phyloP scores from a whole-genome alignment of 2,888 invertebrate genomes.

The Anthrax anthrax region DNA sequence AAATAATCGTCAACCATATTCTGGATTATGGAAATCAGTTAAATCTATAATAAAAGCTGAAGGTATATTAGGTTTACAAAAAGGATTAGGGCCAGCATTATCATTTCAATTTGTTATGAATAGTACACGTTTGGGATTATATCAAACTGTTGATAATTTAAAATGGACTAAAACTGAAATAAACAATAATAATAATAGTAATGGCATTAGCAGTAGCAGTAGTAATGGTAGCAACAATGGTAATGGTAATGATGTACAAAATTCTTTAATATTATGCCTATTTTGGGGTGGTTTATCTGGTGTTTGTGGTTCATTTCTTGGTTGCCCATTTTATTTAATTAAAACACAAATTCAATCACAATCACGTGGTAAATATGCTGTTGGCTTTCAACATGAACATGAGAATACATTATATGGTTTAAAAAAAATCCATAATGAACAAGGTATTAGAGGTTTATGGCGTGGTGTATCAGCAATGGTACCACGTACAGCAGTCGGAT shows the following conservation, averaged over 20 bases:
- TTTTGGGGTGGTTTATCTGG: slow-evolving; percentile 41
- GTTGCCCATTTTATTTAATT: slow-evolving; percentile 64
- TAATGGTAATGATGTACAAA: slow-evolving; percentile 7
- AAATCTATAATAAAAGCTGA: slow-evolving; percentile 60
- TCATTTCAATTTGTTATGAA: slow-evolving; percentile 55
- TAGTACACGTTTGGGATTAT: slow-evolving; percentile 43
- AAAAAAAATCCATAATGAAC: slow-evolving; percentile 36
- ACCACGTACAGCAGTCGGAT: slow-evolving; percentile 64
- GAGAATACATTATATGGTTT: slow-evolving; percentile 40
- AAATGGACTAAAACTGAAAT: slow-evolving; percentile 35
- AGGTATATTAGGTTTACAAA: slow-evolving; percentile 58
- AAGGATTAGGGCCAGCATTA: slow-evolving; percentile 68
- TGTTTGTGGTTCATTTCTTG: slow-evolving; percentile 48
- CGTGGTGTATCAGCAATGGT: slow-evolving; percentile 60
- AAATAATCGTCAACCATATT: slow-evolving; percentile 44
- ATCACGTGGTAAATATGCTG: slow-evolving; percentile 50
- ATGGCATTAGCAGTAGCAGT: not conserved
- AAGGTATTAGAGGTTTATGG: slow-evolving; percentile 54
- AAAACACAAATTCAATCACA: slow-evolving; percentile 77
- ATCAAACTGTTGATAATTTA: slow-evolving; percentile 45
- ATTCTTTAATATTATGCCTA: slow-evolving; percentile 15
- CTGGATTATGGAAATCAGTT: slow-evolving; percentile 67
- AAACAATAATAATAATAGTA: not conserved
- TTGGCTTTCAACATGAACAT: slow-evolving; percentile 70
- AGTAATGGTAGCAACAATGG: too few species aligned